phyloP scores from a whole-genome alignment of 2,797 vertebrate genomes.

The Alosa sapidissima region DNA sequence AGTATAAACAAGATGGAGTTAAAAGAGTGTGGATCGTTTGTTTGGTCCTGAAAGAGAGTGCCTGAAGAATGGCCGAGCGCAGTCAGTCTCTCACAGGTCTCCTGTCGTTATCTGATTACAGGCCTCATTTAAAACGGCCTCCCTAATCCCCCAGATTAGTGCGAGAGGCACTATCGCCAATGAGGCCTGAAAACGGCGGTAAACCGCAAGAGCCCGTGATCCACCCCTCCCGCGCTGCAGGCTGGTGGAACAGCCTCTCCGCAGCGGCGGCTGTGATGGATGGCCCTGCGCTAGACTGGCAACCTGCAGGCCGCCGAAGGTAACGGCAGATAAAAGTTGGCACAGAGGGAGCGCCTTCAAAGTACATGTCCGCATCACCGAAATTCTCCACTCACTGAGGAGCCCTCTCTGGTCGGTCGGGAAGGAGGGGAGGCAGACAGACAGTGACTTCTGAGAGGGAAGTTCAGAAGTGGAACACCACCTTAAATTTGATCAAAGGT shows the following conservation, averaged over 20 bases:
- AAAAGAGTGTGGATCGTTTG: not conserved
- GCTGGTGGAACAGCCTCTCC: conserved; percentile 30
- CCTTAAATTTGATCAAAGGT: conserved; percentile 51
- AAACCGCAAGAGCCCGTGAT: not conserved
- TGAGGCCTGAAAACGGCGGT: conserved; percentile 21
- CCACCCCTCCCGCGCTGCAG: conserved; percentile 14
- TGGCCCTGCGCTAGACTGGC: not conserved
- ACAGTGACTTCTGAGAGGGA: conserved; percentile 35
- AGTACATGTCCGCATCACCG: conserved; percentile 24
- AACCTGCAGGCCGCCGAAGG: conserved; percentile 2
- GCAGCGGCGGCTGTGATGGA: conserved; percentile 37
- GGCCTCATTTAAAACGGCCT: conserved; percentile 19
- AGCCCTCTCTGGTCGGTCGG: conserved; percentile 33
- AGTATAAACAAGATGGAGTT: not conserved
- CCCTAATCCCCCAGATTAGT: conserved; percentile 20
- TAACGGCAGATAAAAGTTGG: conserved; percentile 47
- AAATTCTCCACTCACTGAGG: conserved; percentile 40
- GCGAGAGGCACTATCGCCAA: not conserved
- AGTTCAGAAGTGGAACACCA: conserved; percentile 41
- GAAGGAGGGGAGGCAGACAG: conserved; percentile 15
- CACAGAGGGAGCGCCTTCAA: conserved; percentile 42
- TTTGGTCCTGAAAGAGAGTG: not conserved
- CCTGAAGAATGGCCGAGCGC: not conserved
- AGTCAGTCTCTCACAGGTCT: not conserved
- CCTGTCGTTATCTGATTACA: conserved; percentile 12